Base-by-base conservation (phyloP, 2,113 vertebrate genomes). In the Bufo gargarizans region DNA sequence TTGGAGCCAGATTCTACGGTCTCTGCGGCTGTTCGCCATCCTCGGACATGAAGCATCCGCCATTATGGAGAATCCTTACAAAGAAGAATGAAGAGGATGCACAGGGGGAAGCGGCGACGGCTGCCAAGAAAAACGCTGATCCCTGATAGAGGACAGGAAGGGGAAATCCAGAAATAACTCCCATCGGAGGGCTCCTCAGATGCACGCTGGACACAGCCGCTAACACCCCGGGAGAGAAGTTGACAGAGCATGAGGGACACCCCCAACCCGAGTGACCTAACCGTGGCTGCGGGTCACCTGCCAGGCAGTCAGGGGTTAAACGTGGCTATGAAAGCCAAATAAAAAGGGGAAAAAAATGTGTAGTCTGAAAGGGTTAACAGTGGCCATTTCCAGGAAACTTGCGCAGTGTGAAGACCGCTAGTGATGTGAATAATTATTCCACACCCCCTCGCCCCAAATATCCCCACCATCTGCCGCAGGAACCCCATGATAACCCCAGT, bases 91-190 rank as follows among this genome's bases (percentile, higher is more conserved):
- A 2, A 50, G 47, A 53, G 13, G 2, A 19, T 6, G 67, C 63
- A 71, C n/a, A 43, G 63, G 86, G 49, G 13, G 63, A 11, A n/a
- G 47, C 67, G 4, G 47, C 1, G 74, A n/a, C 16, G 13, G 53
- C 63, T 16, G 86, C 78, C 86, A 87, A 72, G 56, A 82, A 87
- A 72, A 87, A 74, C 49, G 78, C 47, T 82, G 78, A 65, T 86
- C 72, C 20, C 59, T 16, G 16, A 9, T 43, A 71, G 76, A 10
- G 63, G 77, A 58, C 78, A 87, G 86, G 86, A 76, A 88, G 65
- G 65, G 86, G 86, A 81, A 58, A 87, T 87, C 86, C 79, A 72
- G 79, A 74, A 88, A 88, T 88, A 88, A 76, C 78, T 86, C 85
- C 74, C 84, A 49, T 59, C 59, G 17, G 33, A 33, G 33, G 33